Evolutionary conservation across 1,140 invertebrate species (phyloP), one percentile per base, ranked within the genome.

Genomic region (Lordiphosa mommai): DNA sequence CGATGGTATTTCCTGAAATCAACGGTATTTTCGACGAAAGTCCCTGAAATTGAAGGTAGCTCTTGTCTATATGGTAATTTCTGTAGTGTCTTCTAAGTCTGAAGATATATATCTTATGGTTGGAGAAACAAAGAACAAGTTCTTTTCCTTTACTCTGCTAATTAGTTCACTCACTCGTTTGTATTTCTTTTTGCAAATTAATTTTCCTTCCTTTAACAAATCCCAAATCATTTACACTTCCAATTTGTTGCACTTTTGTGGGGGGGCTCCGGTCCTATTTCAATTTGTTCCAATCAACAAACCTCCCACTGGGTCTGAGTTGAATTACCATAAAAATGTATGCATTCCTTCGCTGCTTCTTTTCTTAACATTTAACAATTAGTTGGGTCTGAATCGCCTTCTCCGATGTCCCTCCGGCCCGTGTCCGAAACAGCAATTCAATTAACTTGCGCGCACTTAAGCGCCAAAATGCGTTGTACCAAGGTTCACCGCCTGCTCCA

Each of bases 371-470:
- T 61, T 61, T 64, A 66, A 66, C 65, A 67, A 68, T 68, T 68
- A 68, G 63, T 52, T 51, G 53, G 27, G 12, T 59, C 63, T 63
- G 61, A 46, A 53, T 38, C 40, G 20, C 12, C 37, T 52, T 37
- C 9, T 12, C 29, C 52, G 12, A 13, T 32, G 29, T 41, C 14
- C n/a, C 27, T 14, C 12, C 23, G 53, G 61, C n/a, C n/a, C n/a
- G n/a, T n/a, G n/a, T n/a, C n/a, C n/a, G n/a, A n/a, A n/a, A n/a
- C 59, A 20, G 38, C 63, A 68, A 68, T 68, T 68, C 65, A 68
- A 68, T 68, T 68, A 68, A 67, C 63, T 68, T 67, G 63, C 65
- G 20, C 63, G 20, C 55, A 67, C 55, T 68, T 68, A 67, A 68
- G 53, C 36, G 20, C 33, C 12, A 37, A 37, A 37, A 37, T 12